Conservation (phyloP, 2,888 invertebrate species). For the Pollenia amentaria region DNA sequence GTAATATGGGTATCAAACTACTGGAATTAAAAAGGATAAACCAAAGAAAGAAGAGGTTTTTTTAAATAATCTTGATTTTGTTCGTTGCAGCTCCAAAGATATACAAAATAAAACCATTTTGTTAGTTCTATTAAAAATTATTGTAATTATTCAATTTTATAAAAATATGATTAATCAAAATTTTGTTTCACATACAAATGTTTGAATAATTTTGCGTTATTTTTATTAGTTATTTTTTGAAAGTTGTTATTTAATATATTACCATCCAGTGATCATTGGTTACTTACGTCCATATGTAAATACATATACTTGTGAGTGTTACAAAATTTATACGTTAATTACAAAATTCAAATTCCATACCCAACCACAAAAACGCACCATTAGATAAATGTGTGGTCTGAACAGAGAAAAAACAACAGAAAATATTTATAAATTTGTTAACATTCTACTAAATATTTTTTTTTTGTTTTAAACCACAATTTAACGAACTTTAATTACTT, state of each 20-base stretch:
- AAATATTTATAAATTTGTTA: slow-evolving; percentile 46
- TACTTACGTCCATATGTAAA: slow-evolving; percentile 10
- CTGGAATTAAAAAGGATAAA: not conserved
- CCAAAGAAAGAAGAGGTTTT: no score
- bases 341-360: slow-evolving; percentile 69
- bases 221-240: slow-evolving; percentile 37
- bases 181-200: slow-evolving; percentile 5
- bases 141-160: slow-evolving; percentile 2
- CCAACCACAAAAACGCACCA: slow-evolving; percentile 68
- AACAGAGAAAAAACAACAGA: slow-evolving; percentile 7
- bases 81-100: not conserved
- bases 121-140: slow-evolving; percentile 8
- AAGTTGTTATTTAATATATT: slow-evolving; percentile 66
- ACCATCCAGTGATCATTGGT: slow-evolving; percentile 19
- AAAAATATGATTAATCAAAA: slow-evolving; percentile 46
- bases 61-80: not conserved
- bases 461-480: slow-evolving; percentile 49
- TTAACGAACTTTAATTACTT: slow-evolving; percentile 55
- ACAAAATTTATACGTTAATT: slow-evolving; percentile 56
- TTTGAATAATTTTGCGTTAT: not conserved
- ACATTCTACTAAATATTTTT: slow-evolving; percentile 26
- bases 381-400: slow-evolving; percentile 68
- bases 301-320: slow-evolving; percentile 6
- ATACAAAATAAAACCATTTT: slow-evolving; percentile 26
- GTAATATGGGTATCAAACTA: slow-evolving; percentile 33